Percentiles rank a stretch among this genome's conserved stretches.
Conservation (phyloP, 2,113 vertebrate species). For the Thinocorus orbignyianus region DNA sequence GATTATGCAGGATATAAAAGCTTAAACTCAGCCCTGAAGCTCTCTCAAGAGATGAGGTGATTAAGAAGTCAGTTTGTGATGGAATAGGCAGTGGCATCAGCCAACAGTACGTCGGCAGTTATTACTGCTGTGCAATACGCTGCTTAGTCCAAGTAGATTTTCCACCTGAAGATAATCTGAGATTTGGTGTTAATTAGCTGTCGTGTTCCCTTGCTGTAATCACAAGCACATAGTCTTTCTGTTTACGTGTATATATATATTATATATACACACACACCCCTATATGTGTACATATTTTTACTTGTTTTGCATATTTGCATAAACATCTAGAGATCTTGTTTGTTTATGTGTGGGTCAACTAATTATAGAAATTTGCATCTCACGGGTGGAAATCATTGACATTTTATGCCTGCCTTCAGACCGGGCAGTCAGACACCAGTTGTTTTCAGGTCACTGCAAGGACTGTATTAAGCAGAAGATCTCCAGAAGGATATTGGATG, state of each 20-base stretch:
- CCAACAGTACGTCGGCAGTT: not conserved
- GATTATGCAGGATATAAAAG: not conserved
- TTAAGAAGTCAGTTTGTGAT: not conserved
- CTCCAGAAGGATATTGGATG: not conserved
- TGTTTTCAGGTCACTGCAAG: not conserved
- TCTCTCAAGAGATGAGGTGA: not conserved
- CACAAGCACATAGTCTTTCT: not conserved
- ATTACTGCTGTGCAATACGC: too few relatives aligned
- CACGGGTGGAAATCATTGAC: not conserved
- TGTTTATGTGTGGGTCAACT: not conserved
- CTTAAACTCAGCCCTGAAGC: not conserved
- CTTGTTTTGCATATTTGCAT: not conserved
- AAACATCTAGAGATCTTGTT: not conserved
- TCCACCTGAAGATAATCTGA: not conserved
- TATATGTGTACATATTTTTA: not conserved
- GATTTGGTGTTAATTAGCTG: not conserved
- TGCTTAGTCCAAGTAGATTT: not conserved
- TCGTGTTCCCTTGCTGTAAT: not conserved
- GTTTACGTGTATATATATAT: not conserved
- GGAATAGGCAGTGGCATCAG: not conserved
- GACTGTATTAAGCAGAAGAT: not conserved
- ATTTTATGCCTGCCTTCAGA: not conserved
- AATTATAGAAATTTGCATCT: not conserved
- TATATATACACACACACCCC: too few relatives aligned
- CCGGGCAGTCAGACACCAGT: too few relatives aligned